Conservation (phyloP, 2,113 vertebrate genomes). For the Sminthopsis crassicaudata region DNA sequence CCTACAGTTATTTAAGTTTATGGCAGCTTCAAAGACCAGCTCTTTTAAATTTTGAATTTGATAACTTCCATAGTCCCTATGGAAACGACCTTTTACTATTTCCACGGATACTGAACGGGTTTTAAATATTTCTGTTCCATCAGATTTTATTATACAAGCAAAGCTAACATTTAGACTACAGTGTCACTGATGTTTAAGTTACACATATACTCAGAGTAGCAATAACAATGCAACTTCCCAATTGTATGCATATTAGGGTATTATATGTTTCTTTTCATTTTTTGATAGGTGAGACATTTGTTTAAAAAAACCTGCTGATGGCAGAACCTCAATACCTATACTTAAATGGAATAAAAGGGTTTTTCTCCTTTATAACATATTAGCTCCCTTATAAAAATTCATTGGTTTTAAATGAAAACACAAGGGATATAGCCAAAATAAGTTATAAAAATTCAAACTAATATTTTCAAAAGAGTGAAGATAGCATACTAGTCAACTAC, state of each 20-base stretch:
- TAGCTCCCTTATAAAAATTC: background rate
- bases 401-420: constrained; percentile 38
- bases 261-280: constrained; percentile 65
- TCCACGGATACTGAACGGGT: constrained; percentile 80
- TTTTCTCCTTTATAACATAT: background rate
- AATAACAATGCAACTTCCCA: constrained; percentile 66
- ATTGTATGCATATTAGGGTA: constrained; percentile 29
- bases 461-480: background rate
- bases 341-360: background rate
- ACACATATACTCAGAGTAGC: constrained; percentile 47
- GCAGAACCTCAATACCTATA: background rate
- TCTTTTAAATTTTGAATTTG: constrained; percentile 78
- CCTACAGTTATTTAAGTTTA: constrained; percentile 63
- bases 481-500: background rate
- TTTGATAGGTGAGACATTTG: constrained; percentile 49
- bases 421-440: background rate
- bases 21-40: constrained; percentile 68
- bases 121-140: constrained; percentile 83
- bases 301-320: background rate
- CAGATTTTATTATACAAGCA: constrained; percentile 80
- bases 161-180: constrained; percentile 77
- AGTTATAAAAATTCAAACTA: background rate
- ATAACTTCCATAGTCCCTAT: constrained; percentile 81
- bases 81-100: constrained; percentile 83
- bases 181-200: constrained; percentile 71